phyloP scores from a whole-genome alignment of 2,113 vertebrate species.

The Spea bombifrons region DNA sequence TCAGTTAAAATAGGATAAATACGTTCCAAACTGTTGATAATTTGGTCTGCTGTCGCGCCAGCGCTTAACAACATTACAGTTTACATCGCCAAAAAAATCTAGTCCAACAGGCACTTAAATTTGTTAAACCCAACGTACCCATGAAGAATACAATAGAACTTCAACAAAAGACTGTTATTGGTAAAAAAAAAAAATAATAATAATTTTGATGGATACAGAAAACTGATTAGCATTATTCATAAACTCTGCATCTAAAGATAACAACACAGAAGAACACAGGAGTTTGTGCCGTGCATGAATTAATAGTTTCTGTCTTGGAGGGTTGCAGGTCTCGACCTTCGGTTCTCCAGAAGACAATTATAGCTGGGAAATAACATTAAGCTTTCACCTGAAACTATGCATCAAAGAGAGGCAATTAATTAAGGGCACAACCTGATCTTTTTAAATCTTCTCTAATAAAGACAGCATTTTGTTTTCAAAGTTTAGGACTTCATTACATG shows the following conservation, averaged over 20 bases:
- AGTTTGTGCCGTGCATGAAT: slow-evolving; percentile 24
- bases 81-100: too few relatives aligned
- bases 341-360: slow-evolving; percentile 38
- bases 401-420: slow-evolving; percentile 53
- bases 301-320: slow-evolving; percentile 39
- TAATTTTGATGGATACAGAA: slow-evolving; percentile 7
- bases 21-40: too few relatives aligned
- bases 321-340: slow-evolving; percentile 25
- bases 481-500: slow-evolving; percentile 48
- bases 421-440: slow-evolving; percentile 50
- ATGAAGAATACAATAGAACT: neutral
- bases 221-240: slow-evolving; percentile 38
- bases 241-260: slow-evolving; percentile 35
- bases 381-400: slow-evolving; percentile 55
- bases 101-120: neutral
- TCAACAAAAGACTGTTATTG: slow-evolving; percentile 15
- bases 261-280: slow-evolving; percentile 26
- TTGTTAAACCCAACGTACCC: neutral
- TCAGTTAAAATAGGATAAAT: too few relatives aligned
- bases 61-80: too few relatives aligned
- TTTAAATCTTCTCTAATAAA: slow-evolving; percentile 57
- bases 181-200: too few relatives aligned
- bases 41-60: too few relatives aligned
- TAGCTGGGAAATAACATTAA: slow-evolving; percentile 32
- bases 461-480: slow-evolving; percentile 42